These are phyloP conservation scores for Labroides dimidiatus DNA, from an alignment of 2,797 vertebrate genomes.

Conservation along the genomic window DNA sequence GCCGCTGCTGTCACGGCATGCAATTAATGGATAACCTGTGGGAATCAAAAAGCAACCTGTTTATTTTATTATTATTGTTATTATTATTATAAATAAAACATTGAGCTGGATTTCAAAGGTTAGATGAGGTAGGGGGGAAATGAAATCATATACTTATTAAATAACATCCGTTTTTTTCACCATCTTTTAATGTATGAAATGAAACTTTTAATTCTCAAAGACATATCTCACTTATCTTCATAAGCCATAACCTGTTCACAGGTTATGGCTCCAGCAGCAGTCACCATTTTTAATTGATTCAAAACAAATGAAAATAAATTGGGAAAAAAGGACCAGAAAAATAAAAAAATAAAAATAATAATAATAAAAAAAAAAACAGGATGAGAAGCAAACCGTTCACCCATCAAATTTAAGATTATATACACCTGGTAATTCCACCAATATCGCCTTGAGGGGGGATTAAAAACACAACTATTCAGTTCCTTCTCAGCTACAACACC, in stretches of 20 bases:
- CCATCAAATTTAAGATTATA: neutral
- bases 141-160: no score
- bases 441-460: neutral
- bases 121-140: rapidly evolving
- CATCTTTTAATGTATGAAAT: no score
- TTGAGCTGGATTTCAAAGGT: neutral
- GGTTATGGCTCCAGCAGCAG: neutral
- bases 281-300: no score
- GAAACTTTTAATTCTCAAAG: no score
- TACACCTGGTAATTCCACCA: neutral
- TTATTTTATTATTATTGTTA: no score
- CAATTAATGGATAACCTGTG: constrained; percentile 16
- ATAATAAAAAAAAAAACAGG: no score
- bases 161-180: no score
- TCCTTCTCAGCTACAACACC: neutral
- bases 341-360: no score
- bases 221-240: neutral
- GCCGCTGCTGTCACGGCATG: constrained; percentile 3
- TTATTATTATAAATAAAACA: neutral
- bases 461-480: no score
- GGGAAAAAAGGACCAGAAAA: no score
- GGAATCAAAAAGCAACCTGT: constrained; percentile 8
- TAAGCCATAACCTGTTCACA: no score
- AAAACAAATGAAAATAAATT: no score
- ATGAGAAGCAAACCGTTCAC: neutral